Evolutionary conservation across 2,113 vertebrate species (phyloP).

Genomic region (Daubentonia madagascariensis): DNA sequence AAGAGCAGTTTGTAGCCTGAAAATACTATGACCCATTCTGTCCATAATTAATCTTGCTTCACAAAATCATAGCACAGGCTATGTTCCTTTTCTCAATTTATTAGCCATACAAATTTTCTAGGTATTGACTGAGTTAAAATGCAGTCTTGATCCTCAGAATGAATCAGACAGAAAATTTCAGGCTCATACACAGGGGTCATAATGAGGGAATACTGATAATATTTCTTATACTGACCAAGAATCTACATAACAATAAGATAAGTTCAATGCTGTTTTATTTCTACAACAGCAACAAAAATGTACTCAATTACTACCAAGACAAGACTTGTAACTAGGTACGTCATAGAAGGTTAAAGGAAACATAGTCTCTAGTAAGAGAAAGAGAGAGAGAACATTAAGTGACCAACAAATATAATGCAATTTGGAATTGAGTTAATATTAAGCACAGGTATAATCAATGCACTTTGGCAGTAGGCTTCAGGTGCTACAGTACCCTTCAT

Average conservation of each 20-base stretch:
- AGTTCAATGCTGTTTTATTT: background rate
- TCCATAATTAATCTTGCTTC: background rate
- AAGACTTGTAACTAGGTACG: background rate
- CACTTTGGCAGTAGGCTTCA: background rate
- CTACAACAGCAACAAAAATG: background rate
- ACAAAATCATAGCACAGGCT: background rate
- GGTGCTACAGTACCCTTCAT: no score
- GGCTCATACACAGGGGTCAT: background rate
- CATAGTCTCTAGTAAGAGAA: background rate
- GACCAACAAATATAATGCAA: background rate
- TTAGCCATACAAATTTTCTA: background rate
- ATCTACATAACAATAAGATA: background rate
- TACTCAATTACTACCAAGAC: background rate
- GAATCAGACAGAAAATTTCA: background rate
- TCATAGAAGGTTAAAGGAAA: background rate
- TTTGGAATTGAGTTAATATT: background rate
- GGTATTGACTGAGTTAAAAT: background rate
- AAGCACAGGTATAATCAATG: background rate
- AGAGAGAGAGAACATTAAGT: background rate
- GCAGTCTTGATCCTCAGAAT: background rate
- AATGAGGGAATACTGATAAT: background rate
- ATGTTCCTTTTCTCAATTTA: background rate
- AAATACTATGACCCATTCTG: background rate
- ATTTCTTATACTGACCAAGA: background rate
- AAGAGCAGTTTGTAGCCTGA: background rate